phyloP scores from a whole-genome alignment of 1,140 invertebrate species.

The Orius insidiosus region DNA sequence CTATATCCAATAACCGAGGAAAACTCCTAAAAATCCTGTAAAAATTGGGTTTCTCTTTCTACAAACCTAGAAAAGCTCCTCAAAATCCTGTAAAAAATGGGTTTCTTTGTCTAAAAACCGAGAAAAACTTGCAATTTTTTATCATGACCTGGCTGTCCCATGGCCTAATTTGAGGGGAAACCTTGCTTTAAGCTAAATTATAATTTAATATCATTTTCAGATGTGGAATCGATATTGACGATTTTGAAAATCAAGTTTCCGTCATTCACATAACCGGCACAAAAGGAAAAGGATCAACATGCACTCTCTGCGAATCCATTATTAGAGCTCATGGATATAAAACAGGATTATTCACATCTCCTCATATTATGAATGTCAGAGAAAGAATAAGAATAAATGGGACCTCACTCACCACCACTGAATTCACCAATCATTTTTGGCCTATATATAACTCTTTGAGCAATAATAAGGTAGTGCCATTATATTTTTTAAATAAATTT shows the following conservation, averaged over 20 bases:
- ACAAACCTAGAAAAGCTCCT: no score
- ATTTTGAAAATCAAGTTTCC: slow-evolving; percentile 45
- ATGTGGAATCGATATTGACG: slow-evolving; percentile 42
- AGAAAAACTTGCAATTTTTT: no score
- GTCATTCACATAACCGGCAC: slow-evolving; percentile 91
- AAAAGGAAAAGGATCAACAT: slow-evolving; percentile 91
- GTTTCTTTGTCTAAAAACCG: no score
- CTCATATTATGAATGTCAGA: slow-evolving; percentile 83
- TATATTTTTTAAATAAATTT: no score
- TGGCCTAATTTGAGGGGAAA: no score
- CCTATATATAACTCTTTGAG: slow-evolving; percentile 50
- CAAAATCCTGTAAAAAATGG: no score
- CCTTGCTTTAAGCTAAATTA: no score
- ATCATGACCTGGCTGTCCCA: no score
- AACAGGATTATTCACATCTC: slow-evolving; percentile 93
- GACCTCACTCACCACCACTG: slow-evolving; percentile 44
- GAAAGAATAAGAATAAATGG: slow-evolving; percentile 88
- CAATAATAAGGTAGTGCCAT: slow-evolving; percentile 23
- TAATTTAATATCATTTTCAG: no score
- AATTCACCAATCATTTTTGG: slow-evolving; percentile 74
- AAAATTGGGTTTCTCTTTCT: no score
- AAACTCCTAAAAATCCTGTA: no score
- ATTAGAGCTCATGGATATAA: slow-evolving; percentile 64
- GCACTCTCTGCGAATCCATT: slow-evolving; percentile 82
- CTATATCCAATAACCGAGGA: no score